Conservation (phyloP, 2,113 vertebrate species). For the Thinocorus orbignyianus region DNA sequence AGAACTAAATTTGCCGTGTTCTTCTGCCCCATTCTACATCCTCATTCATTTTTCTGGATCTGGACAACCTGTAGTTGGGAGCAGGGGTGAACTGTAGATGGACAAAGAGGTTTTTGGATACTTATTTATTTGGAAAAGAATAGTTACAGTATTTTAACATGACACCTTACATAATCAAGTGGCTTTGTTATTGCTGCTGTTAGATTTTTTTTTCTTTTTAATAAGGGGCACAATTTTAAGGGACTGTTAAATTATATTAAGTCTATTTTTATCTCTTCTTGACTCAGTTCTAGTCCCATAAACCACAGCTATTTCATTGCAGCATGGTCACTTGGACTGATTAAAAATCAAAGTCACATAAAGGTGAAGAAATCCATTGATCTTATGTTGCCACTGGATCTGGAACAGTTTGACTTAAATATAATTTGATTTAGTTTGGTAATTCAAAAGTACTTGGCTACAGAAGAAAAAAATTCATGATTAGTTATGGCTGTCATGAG, state of each 20-base stretch:
- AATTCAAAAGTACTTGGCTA: neutral
- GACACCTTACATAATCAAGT: neutral
- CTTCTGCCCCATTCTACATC: neutral
- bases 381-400: neutral
- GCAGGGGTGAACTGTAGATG: accelerated
- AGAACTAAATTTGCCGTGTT: neutral
- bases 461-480: neutral
- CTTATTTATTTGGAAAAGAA: neutral
- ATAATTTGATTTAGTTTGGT: neutral
- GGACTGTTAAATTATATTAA: neutral
- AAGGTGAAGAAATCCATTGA: neutral
- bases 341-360: neutral
- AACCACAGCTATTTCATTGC: neutral
- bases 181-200: neutral
- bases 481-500: neutral
- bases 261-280: neutral
- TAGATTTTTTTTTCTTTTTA: neutral
- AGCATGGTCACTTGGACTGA: neutral
- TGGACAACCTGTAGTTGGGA: neutral
- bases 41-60: neutral
- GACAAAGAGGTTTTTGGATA: neutral
- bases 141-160: neutral
- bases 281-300: neutral
- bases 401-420: neutral
- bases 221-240: neutral